Evolutionary conservation across 1,140 invertebrate genomes (phyloP), one percentile per base, ranked within the genome.

Genomic region (Nephotettix cincticeps): DNA sequence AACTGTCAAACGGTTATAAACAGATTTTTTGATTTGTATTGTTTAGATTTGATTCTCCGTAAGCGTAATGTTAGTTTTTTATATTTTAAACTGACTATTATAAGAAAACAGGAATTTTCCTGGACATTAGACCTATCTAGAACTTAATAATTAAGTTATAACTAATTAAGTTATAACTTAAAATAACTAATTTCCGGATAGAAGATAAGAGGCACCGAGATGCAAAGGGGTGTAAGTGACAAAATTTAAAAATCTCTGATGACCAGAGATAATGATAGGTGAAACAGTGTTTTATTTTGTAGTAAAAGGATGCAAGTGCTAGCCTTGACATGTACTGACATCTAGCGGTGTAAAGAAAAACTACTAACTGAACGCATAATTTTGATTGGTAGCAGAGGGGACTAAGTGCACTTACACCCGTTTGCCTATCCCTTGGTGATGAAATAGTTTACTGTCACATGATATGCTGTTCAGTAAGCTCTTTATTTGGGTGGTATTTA

Each of bases 371-470:
- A 61, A 61, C 3, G 27, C 56, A 25, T 30, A 1, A 61, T 61
- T 61, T 61, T 61, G 56, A 25, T 61, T 61, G 27, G 23, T 27
- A 61, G 56, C 56, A 61, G 56, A 61, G 28, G 28, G 56, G 21
- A 11, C 2, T 23, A 23, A 25, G 56, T 61, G 9, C 56, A 61
- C 56, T 61, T 61, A 23, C 56, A 61, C 21, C 27, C 23, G 9
- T 61, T 61, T 61, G 56, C 56, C 27, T 25, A 36, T 36, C 4
- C 32, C 23, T 61, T 51, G 19, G 47, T 9, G 47, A 4, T 51
- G 21, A 4, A n/a, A n/a, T 21, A 9, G 21, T 4, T n/a, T 21
- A 51, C 4, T 17, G 14, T 19, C 47, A 51, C 47, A 21, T 51
- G 47, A 21, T 3, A n/a, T 4, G 21, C 47, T 4, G 47, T 51